Evolutionary conservation across 2,888 invertebrate genomes (phyloP), one percentile per base, ranked within the genome.

Genomic region (Monopis laevigella): DNA sequence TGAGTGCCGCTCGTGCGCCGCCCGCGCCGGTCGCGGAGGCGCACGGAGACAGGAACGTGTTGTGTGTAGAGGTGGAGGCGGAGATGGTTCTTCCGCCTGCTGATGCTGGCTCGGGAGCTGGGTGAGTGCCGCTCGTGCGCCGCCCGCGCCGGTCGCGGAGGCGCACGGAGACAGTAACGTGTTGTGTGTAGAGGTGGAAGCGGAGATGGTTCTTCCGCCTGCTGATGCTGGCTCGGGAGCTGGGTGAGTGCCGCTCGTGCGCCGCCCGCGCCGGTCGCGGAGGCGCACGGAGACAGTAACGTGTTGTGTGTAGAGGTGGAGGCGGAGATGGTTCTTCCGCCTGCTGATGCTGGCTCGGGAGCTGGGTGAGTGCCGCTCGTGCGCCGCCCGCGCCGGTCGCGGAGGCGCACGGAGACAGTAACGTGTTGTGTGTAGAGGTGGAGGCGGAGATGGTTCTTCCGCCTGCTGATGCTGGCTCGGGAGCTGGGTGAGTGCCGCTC

Each of bases 251-350:
- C 47, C 89, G 92, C 62, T 87, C 88, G 55, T 95, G 86, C 82
- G 77, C 94, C 39, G 73, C 96, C 42, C 88, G 88, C 71, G 84
- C 90, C 49, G 89, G 89, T 38, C 93, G 92, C 68, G 17, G 13
- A 19, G 5, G 19, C 11, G 21, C 17, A 11, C 6, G n/a, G n/a
- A n/a, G n/a, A n/a, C n/a, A n/a, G n/a, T n/a, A n/a, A n/a, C n/a
- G n/a, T n/a, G n/a, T n/a, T n/a, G n/a, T n/a, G n/a, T n/a, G n/a
- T n/a, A n/a, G n/a, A n/a, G n/a, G n/a, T n/a, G n/a, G n/a, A n/a
- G n/a, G n/a, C n/a, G n/a, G n/a, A n/a, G n/a, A n/a, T n/a, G n/a
- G 44, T 92, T 96, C 71, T 95, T 90, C 70, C 88, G 88, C 51
- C 82, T 93, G 38, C 83, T 91, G 41, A 89, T 92, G 60, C 78